phyloP scores from a whole-genome alignment of 2,888 invertebrate genomes.

The Sphaerophoria taeniata region DNA sequence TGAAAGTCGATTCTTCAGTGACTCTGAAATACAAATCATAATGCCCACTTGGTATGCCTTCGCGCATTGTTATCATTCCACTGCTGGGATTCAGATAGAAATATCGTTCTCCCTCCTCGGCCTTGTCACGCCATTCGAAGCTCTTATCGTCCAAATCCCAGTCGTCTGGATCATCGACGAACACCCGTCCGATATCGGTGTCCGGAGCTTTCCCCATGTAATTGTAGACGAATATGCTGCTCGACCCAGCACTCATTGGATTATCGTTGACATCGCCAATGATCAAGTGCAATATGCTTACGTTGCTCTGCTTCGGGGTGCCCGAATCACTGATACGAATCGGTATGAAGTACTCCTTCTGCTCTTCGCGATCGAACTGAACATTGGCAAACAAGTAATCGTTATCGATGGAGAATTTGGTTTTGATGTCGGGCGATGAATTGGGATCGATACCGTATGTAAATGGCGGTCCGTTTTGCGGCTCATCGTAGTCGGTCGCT shows the following conservation, averaged over 20 bases:
- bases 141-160: conserved; percentile 97
- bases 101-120: conserved; percentile 83
- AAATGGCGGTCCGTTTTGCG: conserved; percentile 94
- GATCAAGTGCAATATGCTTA: conserved; percentile 92
- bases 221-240: conserved; percentile 96
- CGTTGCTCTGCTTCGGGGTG: conserved; percentile 88
- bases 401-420: conserved; percentile 88
- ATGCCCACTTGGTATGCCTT: conserved; percentile 89
- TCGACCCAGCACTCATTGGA: conserved; percentile 92
- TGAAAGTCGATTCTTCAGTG: conserved; percentile 86
- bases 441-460: conserved; percentile 85
- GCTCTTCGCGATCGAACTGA: conserved; percentile 93
- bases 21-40: conserved; percentile 90
- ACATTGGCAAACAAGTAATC: conserved; percentile 89
- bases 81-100: conserved; percentile 90
- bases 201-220: conserved; percentile 93
- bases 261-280: conserved; percentile 98
- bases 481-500: conserved; percentile 92
- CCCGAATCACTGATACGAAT: conserved; percentile 95
- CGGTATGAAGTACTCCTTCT: conserved; percentile 94
- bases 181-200: conserved; percentile 92
- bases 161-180: conserved; percentile 97
- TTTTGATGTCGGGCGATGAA: conserved; percentile 87
- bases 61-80: conserved; percentile 94
- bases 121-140: conserved; percentile 87